These are phyloP conservation scores for Montipora sp. DNA, from an alignment of 64 coral and sea anemone genomes.

Conservation along the genomic window DNA sequence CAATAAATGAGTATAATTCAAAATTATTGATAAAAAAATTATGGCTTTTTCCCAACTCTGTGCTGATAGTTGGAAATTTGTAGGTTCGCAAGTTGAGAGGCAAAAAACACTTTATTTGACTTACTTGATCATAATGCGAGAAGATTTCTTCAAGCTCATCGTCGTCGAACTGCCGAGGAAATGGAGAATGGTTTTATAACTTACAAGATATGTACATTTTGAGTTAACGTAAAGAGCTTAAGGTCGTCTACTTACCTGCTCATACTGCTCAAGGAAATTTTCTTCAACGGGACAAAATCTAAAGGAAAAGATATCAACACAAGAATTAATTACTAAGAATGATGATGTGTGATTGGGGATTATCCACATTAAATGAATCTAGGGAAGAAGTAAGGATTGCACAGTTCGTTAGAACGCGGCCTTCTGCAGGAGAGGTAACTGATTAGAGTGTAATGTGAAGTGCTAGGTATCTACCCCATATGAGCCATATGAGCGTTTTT, in stretches of 20 bases:
- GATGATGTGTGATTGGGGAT: not conserved
- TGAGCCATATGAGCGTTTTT: too few species aligned
- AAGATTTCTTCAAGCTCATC: constrained; percentile 61
- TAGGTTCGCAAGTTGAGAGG: not conserved
- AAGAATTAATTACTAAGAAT: not conserved
- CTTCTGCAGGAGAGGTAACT: too few species aligned
- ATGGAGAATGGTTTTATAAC: not conserved
- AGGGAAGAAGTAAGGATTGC: too few species aligned
- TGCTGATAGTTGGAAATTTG: not conserved
- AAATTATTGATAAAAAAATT: too few species aligned
- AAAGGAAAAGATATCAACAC: not conserved
- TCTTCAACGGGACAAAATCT: constrained; percentile 59
- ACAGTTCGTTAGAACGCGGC: too few species aligned
- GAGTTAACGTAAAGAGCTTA: not conserved
- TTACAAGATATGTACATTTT: too few species aligned
- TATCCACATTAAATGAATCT: too few species aligned
- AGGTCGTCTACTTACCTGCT: not conserved
- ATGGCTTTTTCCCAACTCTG: not conserved
- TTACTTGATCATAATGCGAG: constrained; percentile 56
- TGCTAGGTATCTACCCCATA: too few species aligned
- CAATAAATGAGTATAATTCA: too few species aligned
- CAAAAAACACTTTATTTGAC: not conserved
- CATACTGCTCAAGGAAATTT: constrained; percentile 59
- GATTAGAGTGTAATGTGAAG: too few species aligned
- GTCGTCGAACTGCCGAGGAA: not conserved